These are phyloP conservation scores for Antechinus stuartii DNA, from an alignment of 2,113 vertebrate species.

Conservation along the genomic window DNA sequence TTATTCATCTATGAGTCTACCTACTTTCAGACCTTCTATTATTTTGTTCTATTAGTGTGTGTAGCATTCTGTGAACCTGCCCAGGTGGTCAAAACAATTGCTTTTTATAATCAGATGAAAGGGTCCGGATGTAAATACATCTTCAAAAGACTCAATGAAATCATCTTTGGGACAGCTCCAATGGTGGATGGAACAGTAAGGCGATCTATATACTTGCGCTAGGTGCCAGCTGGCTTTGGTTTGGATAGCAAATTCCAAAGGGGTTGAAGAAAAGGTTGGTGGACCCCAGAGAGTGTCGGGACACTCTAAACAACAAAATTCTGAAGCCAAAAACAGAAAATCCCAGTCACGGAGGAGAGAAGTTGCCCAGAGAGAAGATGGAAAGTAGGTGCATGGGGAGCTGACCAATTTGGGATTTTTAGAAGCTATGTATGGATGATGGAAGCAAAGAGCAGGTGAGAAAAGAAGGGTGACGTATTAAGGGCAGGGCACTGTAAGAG, in stretches of 20 bases:
- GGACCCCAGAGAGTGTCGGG: not conserved
- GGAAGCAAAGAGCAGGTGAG: not conserved
- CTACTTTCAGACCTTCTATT: not conserved
- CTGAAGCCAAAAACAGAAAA: not conserved
- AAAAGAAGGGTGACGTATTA: not conserved
- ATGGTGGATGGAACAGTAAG: too few relatives aligned
- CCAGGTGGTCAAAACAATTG: not conserved
- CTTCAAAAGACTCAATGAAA: not conserved
- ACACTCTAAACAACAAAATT: not conserved
- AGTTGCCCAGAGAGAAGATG: not conserved
- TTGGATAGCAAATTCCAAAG: not conserved
- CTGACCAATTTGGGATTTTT: not conserved
- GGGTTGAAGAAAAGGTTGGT: not conserved
- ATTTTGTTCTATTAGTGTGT: not conserved
- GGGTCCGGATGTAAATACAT: not conserved
- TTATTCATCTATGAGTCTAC: too few relatives aligned
- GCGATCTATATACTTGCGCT: not conserved
- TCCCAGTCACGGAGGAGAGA: not conserved
- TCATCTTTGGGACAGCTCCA: not conserved
- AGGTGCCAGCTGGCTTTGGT: not conserved
- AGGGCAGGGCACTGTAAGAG: not conserved
- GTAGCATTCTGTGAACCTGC: too few relatives aligned
- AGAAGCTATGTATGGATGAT: not conserved
- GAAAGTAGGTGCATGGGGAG: not conserved
- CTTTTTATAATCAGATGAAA: not conserved